A percentile compares a stretch with the other conserved stretches of the same genome.
Evolutionary conservation across 2,797 vertebrate species (phyloP).

Genomic region (Pseudochirops cupreus): DNA sequence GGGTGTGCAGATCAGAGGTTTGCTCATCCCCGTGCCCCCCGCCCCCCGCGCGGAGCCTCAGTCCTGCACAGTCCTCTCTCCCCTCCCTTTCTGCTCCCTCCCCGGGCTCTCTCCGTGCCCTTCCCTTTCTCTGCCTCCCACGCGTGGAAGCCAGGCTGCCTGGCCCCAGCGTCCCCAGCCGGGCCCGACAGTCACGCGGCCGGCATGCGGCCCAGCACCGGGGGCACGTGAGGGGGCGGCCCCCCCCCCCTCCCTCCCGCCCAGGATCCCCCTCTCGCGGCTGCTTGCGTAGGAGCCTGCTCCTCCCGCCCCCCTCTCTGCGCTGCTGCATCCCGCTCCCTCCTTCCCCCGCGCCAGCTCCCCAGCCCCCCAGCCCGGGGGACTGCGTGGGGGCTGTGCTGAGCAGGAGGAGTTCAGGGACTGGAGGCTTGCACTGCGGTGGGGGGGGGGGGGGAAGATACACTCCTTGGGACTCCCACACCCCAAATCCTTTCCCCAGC

Average conservation of each 20-base stretch:
- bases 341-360: not conserved
- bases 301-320: slow-evolving; percentile 72
- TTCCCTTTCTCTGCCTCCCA: slow-evolving; percentile 36
- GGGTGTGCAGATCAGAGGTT: not conserved
- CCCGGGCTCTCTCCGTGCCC: not conserved
- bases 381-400: not conserved
- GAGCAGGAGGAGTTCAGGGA: rapidly evolving
- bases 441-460: not conserved
- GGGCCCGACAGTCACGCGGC: slow-evolving; percentile 47
- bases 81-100: not conserved
- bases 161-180: not conserved
- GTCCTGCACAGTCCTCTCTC: not conserved
- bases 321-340: not conserved
- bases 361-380: slow-evolving; percentile 10
- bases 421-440: no score
- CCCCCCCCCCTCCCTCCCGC: slow-evolving; percentile 63
- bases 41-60: not conserved
- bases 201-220: slow-evolving; percentile 67
- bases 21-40: not conserved
- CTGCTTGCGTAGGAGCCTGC: slow-evolving; percentile 86
- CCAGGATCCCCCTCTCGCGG: slow-evolving; percentile 88
- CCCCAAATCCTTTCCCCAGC: not conserved
- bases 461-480: not conserved
- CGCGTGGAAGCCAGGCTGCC: slow-evolving; percentile 14
- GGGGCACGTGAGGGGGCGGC: slow-evolving; percentile 77